phyloP scores from a whole-genome alignment of 2,113 vertebrate genomes.

The Dolichallabes microphthalmus region DNA sequence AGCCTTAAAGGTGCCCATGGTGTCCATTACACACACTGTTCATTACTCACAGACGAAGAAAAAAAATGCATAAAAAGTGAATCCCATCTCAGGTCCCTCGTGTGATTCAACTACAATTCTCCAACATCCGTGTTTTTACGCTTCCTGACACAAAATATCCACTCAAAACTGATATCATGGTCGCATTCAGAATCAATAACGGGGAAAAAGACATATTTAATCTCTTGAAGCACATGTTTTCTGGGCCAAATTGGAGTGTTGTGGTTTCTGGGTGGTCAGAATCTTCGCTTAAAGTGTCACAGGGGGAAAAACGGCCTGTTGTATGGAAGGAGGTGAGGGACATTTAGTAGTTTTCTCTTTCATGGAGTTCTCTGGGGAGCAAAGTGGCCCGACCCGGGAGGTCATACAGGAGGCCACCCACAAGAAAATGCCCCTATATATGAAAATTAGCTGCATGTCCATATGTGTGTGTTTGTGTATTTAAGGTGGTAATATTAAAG shows the following conservation, averaged over 20 bases:
- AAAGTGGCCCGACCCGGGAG: conserved; percentile 48
- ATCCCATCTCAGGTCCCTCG: conserved; percentile 24
- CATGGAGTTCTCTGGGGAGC: conserved; percentile 60
- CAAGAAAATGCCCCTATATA: conserved; percentile 5
- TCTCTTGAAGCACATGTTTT: conserved; percentile 40
- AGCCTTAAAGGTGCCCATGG: conserved; percentile 49
- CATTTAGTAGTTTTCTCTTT: conserved; percentile 37
- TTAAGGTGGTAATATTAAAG: neutral
- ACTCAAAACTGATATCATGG: conserved; percentile 40
- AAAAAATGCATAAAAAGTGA: conserved; percentile 6
- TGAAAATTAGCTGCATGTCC: neutral
- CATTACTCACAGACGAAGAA: conserved; percentile 50
- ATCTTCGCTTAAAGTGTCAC: conserved; percentile 29
- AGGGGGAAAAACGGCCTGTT: neutral
- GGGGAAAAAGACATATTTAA: conserved; percentile 42
- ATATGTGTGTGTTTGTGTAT: conserved; percentile 16
- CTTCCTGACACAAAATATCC: conserved; percentile 53
- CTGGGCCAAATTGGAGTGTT: conserved; percentile 23
- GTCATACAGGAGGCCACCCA: conserved; percentile 52
- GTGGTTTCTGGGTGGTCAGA: conserved; percentile 41
- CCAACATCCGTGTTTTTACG: conserved; percentile 39
- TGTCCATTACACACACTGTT: conserved; percentile 63
- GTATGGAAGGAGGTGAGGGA: conserved; percentile 17
- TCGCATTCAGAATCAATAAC: conserved; percentile 44
- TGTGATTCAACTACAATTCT: conserved; percentile 35